These are phyloP conservation scores for Argyra leucocephala DNA, from an alignment of 2,888 invertebrate species.

Conservation along the genomic window DNA sequence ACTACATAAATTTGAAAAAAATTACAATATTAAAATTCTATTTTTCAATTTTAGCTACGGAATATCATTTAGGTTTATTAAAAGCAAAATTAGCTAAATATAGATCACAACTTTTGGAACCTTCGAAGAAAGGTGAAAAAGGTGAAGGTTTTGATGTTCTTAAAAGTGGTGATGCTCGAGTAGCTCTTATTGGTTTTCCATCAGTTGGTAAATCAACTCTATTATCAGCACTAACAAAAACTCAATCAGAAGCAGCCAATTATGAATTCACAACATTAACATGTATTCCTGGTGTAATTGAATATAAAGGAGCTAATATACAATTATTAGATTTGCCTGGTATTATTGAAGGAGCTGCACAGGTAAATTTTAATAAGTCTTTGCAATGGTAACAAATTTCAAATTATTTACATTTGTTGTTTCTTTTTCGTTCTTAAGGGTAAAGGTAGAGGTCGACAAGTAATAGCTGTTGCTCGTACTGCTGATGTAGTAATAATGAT, in stretches of 20 bases:
- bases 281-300: constrained; percentile 97
- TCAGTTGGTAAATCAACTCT: constrained; percentile 78
- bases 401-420: too few relatives aligned
- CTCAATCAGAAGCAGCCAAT: constrained; percentile 91
- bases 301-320: constrained; percentile 97
- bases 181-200: constrained; percentile 96
- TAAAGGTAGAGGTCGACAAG: constrained; percentile 84
- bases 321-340: constrained; percentile 97
- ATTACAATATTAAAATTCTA: constrained; percentile 5
- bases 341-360: constrained; percentile 98
- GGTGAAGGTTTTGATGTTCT: constrained; percentile 98
- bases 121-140: constrained; percentile 86
- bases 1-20: too few relatives aligned
- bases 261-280: constrained; percentile 99
- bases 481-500: constrained; percentile 98
- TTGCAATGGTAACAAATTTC: too few relatives aligned
- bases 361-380: constrained; percentile 36
- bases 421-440: constrained; percentile 44
- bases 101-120: constrained; percentile 87
- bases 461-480: constrained; percentile 96
- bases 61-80: constrained; percentile 94
- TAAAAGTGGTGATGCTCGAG: constrained; percentile 97
- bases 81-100: constrained; percentile 96
- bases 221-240: constrained; percentile 87
- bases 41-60: constrained; percentile 64